These are phyloP conservation scores for Rhagonycha fulva DNA, from an alignment of 2,888 invertebrate species.

Conservation along the genomic window DNA sequence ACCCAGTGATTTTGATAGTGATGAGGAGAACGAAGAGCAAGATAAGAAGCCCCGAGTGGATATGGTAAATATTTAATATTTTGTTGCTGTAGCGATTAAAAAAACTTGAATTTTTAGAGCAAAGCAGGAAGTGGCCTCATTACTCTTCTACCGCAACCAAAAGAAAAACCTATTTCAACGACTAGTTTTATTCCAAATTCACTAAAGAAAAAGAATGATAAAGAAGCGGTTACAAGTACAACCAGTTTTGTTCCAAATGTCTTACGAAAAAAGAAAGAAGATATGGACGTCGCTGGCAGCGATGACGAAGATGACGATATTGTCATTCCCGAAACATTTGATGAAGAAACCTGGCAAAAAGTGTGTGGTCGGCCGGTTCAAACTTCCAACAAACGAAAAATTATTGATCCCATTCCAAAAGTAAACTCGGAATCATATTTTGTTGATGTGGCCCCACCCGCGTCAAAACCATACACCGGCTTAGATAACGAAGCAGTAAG, in stretches of 20 bases:
- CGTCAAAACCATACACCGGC: slow-evolving; percentile 55
- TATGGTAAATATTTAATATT: neutral
- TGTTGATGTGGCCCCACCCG: slow-evolving; percentile 54
- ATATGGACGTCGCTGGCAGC: neutral
- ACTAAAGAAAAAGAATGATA: neutral
- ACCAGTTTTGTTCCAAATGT: neutral
- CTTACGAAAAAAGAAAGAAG: neutral
- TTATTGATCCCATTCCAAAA: slow-evolving; percentile 47
- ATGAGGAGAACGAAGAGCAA: slow-evolving; percentile 56
- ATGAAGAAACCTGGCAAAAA: slow-evolving; percentile 56
- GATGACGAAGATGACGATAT: slow-evolving; percentile 56
- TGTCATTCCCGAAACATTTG: slow-evolving; percentile 55
- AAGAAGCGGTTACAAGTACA: neutral
- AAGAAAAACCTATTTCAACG: slow-evolving; percentile 51
- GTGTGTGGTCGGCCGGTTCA: slow-evolving; percentile 52
- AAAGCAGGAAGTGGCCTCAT: slow-evolving; percentile 71
- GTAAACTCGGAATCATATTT: slow-evolving; percentile 49
- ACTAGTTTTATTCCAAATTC: slow-evolving; percentile 51
- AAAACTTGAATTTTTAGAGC: slow-evolving; percentile 28
- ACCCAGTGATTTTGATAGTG: slow-evolving; percentile 66
- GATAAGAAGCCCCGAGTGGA: slow-evolving; percentile 28
- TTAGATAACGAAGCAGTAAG: slow-evolving; percentile 57
- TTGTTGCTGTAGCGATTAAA: neutral
- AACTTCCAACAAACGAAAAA: neutral
- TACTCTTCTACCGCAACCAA: slow-evolving; percentile 72